Evolutionary conservation across 2,888 invertebrate genomes (phyloP).

Genomic region (Harpalus rubripes): DNA sequence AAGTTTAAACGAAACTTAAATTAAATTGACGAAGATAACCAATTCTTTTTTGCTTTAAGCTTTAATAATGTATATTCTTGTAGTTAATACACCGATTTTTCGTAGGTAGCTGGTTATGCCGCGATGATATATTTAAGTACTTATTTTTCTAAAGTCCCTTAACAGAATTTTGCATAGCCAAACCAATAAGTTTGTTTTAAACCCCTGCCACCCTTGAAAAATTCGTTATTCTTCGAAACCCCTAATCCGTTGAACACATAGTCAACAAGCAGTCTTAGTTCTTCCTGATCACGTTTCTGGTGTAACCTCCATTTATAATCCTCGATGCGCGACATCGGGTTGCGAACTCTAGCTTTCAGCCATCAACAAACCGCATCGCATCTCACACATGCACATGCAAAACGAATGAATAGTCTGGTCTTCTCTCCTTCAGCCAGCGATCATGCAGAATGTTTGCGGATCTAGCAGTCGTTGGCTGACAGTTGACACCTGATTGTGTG

Average conservation of each 20-base stretch:
- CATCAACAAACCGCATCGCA: conserved; percentile 6
- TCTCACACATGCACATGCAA: conserved; percentile 32
- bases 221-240: conserved; percentile 5
- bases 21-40: no score
- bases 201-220: background rate
- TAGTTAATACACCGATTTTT: no score
- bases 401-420: conserved; percentile 19
- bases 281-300: conserved; percentile 33
- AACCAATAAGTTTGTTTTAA: background rate
- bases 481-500: conserved; percentile 57
- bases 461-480: conserved; percentile 38
- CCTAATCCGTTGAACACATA: conserved; percentile 29
- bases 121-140: no score
- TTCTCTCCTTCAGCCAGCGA: conserved; percentile 6
- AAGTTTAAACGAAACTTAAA: no score
- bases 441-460: conserved; percentile 50
- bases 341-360: no score
- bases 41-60: no score
- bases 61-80: no score
- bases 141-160: no score
- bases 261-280: conserved; percentile 33
- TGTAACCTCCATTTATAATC: conserved; percentile 43
- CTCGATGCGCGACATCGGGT: conserved; percentile 12
- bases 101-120: no score
- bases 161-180: no score